These are phyloP conservation scores for Ectemnius continuus DNA, from an alignment of 2,888 invertebrate genomes.

Conservation along the genomic window DNA sequence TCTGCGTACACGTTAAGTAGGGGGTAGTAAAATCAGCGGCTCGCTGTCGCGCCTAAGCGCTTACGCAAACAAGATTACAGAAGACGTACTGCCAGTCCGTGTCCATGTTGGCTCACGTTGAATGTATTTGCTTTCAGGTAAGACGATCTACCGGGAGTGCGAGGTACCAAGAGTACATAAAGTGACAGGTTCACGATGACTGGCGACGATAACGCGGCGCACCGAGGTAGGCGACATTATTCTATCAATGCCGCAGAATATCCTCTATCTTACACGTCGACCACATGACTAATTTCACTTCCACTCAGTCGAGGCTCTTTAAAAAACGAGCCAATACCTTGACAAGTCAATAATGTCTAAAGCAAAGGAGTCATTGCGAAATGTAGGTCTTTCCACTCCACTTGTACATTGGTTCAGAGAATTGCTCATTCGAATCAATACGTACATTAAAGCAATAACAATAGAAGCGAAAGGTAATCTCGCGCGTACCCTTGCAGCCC, in stretches of 20 bases:
- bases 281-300: constrained; percentile 46
- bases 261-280: constrained; percentile 45
- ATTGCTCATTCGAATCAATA: too few relatives aligned
- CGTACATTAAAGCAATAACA: too few relatives aligned
- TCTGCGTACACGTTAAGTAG: too few relatives aligned
- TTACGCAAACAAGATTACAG: constrained; percentile 1
- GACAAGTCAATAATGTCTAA: constrained; percentile 75
- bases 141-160: constrained; percentile 27
- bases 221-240: constrained; percentile 53
- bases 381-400: too few relatives aligned
- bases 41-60: neutral
- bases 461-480: too few relatives aligned
- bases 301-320: constrained; percentile 76
- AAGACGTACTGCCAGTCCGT: neutral
- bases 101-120: constrained; percentile 21
- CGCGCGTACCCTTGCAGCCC: neutral
- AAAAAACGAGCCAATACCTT: constrained; percentile 77
- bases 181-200: constrained; percentile 19
- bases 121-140: constrained; percentile 52
- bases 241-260: constrained; percentile 54
- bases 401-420: too few relatives aligned
- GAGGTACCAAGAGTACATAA: neutral
- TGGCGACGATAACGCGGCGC: constrained; percentile 1
- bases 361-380: too few relatives aligned
- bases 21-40: too few relatives aligned